phyloP scores from a whole-genome alignment of 2,888 invertebrate genomes.

The Caenorhabditis sp. region DNA sequence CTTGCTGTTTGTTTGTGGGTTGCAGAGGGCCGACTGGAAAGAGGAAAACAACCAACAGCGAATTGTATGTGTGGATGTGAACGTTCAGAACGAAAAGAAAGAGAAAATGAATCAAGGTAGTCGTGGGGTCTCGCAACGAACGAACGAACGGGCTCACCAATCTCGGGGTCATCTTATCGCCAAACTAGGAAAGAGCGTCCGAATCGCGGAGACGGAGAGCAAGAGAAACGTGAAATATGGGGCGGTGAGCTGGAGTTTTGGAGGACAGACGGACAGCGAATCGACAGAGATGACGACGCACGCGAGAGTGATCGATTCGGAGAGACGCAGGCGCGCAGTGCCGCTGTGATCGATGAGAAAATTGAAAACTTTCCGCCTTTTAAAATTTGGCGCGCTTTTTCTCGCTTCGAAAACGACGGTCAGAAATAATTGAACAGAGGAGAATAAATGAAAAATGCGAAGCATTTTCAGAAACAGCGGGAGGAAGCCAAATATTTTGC shows the following conservation, averaged over 20 bases:
- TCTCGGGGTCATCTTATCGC: too few species aligned
- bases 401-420: too few species aligned
- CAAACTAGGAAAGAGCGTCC: too few species aligned
- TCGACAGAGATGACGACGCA: too few species aligned
- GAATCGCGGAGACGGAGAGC: not conserved
- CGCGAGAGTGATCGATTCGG: not conserved
- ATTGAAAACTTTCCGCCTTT: not conserved
- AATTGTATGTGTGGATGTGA: too few species aligned
- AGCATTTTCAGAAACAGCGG: too few species aligned
- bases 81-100: not conserved
- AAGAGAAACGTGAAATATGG: too few species aligned
- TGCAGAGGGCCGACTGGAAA: slow-evolving; percentile 1
- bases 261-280: not conserved
- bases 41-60: not conserved
- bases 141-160: too few species aligned
- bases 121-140: too few species aligned
- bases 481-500: too few species aligned
- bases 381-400: not conserved
- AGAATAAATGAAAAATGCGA: too few species aligned
- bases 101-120: too few species aligned
- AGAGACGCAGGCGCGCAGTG: not conserved
- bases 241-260: not conserved
- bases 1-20: slow-evolving; percentile 13
- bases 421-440: not conserved
- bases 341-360: not conserved